phyloP scores from a whole-genome alignment of 2,113 vertebrate genomes.

The Anoplopoma fimbria region DNA sequence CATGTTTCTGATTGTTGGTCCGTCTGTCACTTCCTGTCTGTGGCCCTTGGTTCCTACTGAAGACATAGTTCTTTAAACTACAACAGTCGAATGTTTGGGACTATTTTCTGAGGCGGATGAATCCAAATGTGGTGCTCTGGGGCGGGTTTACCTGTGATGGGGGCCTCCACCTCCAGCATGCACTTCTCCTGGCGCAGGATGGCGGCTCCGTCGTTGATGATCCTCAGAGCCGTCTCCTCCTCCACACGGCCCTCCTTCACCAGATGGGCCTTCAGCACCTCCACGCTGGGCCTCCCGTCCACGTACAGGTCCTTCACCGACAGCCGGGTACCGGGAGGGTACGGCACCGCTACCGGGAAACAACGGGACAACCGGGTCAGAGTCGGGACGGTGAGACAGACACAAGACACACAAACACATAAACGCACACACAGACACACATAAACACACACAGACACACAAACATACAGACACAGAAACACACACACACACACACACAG shows the following conservation, averaged over 20 bases:
- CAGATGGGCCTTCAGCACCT: slow-evolving; percentile 84
- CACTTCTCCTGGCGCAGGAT: slow-evolving; percentile 86
- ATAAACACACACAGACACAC: too few relatives aligned
- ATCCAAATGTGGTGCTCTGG: too few relatives aligned
- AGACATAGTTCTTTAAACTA: too few relatives aligned
- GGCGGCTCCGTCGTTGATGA: slow-evolving; percentile 84
- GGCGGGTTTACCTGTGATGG: too few relatives aligned
- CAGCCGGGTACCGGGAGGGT: slow-evolving; percentile 83
- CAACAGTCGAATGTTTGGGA: too few relatives aligned
- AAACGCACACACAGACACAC: too few relatives aligned
- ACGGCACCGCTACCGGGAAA: slow-evolving; percentile 79
- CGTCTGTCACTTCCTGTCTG: too few relatives aligned
- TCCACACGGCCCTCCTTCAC: slow-evolving; percentile 87
- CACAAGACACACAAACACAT: background rate
- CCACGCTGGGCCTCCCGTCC: slow-evolving; percentile 83
- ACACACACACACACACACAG: too few relatives aligned
- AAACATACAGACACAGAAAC: too few relatives aligned
- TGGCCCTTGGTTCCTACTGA: too few relatives aligned
- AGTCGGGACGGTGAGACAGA: background rate
- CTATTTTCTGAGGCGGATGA: too few relatives aligned
- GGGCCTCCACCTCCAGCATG: slow-evolving; percentile 86
- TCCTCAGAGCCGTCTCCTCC: slow-evolving; percentile 82
- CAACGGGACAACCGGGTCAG: background rate
- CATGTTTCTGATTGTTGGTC: too few relatives aligned
- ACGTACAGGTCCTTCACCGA: slow-evolving; percentile 83